These are phyloP conservation scores for Tiliacea citrago DNA, from an alignment of 2,888 invertebrate species.

Conservation along the genomic window DNA sequence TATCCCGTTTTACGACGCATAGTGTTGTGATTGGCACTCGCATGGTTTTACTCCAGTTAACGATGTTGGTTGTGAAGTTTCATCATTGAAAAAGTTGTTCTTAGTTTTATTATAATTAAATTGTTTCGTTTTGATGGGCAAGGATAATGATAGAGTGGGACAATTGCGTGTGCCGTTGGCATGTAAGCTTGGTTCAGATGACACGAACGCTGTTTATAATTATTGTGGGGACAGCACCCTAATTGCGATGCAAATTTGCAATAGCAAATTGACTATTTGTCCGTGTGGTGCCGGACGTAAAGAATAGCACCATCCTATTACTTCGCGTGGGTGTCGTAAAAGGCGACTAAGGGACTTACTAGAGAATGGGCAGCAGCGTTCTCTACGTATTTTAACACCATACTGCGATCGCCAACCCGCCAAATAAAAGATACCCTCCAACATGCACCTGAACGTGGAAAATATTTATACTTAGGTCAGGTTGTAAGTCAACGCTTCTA, in stretches of 20 bases:
- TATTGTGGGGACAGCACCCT: background rate
- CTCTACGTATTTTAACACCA: no score
- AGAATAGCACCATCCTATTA: no score
- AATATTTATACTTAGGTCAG: background rate
- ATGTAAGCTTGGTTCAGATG: background rate
- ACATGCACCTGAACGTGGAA: background rate
- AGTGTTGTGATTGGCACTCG: conserved; percentile 78
- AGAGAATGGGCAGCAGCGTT: no score
- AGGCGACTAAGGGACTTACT: no score
- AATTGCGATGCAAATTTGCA: conserved; percentile 23
- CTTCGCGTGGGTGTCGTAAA: no score
- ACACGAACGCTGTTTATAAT: conserved; percentile 15
- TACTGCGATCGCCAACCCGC: no score
- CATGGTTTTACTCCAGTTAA: conserved; percentile 47
- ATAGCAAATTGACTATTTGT: no score
- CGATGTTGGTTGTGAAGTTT: conserved; percentile 53
- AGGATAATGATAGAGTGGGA: conserved; percentile 1
- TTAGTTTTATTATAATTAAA: conserved; percentile 40
- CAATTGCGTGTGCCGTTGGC: conserved; percentile 6
- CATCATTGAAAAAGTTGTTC: conserved; percentile 39
- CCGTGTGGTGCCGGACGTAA: no score
- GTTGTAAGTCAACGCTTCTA: background rate
- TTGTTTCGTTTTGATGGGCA: conserved; percentile 21
- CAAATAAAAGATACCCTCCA: no score
- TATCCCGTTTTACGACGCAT: conserved; percentile 70